These are phyloP conservation scores for Potamarius usumacintae DNA, from an alignment of 2,113 vertebrate genomes.

Conservation along the genomic window DNA sequence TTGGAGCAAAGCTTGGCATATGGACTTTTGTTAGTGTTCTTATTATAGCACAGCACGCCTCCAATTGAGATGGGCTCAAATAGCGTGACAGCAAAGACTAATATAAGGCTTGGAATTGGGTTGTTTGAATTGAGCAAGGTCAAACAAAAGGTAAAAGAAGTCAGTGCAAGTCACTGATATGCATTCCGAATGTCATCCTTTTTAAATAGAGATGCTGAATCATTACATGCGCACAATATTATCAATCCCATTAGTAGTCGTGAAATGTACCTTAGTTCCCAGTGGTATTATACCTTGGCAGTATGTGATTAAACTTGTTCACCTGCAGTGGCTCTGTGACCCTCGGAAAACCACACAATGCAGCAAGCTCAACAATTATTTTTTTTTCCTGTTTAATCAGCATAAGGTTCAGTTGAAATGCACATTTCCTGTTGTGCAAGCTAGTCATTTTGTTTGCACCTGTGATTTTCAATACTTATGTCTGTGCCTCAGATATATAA, in stretches of 20 bases:
- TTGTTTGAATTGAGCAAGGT: slow-evolving; percentile 7
- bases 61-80: slow-evolving; percentile 37
- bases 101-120: slow-evolving; percentile 8
- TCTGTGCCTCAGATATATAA: slow-evolving; percentile 73
- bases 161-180: slow-evolving; percentile 27
- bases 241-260: slow-evolving; percentile 24
- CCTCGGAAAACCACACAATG: slow-evolving; percentile 45
- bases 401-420: slow-evolving; percentile 38
- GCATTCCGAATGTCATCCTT: slow-evolving; percentile 53
- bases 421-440: slow-evolving; percentile 5
- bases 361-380: slow-evolving; percentile 50
- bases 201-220: slow-evolving; percentile 38
- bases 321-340: slow-evolving; percentile 50
- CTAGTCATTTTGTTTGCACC: slow-evolving; percentile 19
- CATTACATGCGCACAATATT: slow-evolving; percentile 37
- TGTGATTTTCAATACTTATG: slow-evolving; percentile 60
- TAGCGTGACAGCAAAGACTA: slow-evolving; percentile 39
- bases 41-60: slow-evolving; percentile 16
- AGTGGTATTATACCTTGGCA: slow-evolving; percentile 44
- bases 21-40: slow-evolving; percentile 47
- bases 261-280: slow-evolving; percentile 42
- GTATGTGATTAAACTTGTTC: slow-evolving; percentile 55
- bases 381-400: slow-evolving; percentile 62
- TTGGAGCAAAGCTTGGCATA: background rate
- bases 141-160: slow-evolving; percentile 24